Conservation (phyloP, 2,113 vertebrate genomes). For the Coregonus clupeaformis region DNA sequence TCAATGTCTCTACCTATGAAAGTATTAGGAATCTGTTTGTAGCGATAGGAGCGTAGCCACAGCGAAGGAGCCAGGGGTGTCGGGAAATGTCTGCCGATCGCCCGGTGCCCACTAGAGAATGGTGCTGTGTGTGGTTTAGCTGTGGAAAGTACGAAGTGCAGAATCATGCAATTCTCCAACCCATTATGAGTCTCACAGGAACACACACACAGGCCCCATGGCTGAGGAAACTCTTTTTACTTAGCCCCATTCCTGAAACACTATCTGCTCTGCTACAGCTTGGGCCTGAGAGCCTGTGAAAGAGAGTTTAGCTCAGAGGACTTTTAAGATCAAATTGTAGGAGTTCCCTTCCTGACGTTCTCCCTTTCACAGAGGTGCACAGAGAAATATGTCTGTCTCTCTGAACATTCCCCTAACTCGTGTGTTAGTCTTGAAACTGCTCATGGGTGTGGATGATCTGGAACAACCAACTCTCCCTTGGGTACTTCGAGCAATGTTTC, state of each 20-base stretch:
- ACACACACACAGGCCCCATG: slow-evolving; percentile 19
- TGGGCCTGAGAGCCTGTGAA: background rate
- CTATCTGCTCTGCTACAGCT: slow-evolving; percentile 19
- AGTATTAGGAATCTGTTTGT: slow-evolving; percentile 23
- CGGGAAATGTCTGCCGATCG: slow-evolving; percentile 19
- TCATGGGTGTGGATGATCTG: slow-evolving; percentile 5
- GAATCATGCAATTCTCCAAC: slow-evolving; percentile 14
- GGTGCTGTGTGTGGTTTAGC: slow-evolving; percentile 11
- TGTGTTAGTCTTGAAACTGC: slow-evolving; percentile 3
- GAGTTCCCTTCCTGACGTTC: background rate
- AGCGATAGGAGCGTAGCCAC: slow-evolving; percentile 50
- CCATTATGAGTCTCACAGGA: slow-evolving; percentile 20
- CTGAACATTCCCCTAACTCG: background rate
- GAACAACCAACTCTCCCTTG: background rate
- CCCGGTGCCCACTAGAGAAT: background rate
- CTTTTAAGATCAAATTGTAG: background rate
- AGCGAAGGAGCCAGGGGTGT: slow-evolving; percentile 25
- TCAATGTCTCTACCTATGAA: no score
- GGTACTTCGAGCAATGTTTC: background rate
- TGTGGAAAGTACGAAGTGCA: slow-evolving; percentile 4
- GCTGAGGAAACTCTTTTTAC: slow-evolving; percentile 10
- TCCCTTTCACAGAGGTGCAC: background rate
- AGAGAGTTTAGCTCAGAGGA: background rate
- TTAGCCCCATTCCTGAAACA: slow-evolving; percentile 8
- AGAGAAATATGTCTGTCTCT: background rate